phyloP scores from a whole-genome alignment of 2,797 vertebrate species.

The Falco biarmicus region DNA sequence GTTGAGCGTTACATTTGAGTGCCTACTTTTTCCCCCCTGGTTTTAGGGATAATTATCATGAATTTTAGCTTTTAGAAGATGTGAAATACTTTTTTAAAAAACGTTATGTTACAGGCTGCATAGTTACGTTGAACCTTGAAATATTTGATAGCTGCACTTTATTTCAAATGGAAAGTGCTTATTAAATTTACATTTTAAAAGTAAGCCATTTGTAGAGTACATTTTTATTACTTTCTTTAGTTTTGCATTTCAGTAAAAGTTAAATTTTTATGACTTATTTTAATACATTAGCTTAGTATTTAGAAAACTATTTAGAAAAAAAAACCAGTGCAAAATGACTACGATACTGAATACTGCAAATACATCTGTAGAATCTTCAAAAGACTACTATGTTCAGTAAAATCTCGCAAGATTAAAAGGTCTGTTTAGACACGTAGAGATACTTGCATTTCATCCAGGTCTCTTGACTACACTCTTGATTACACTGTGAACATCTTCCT shows the following conservation, averaged over 20 bases:
- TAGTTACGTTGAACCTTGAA: neutral
- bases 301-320: neutral
- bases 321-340: neutral
- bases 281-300: neutral
- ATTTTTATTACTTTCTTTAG: neutral
- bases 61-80: neutral
- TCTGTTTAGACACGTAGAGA: neutral
- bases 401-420: neutral
- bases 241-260: constrained; percentile 13
- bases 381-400: neutral
- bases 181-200: neutral
- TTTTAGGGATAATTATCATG: neutral
- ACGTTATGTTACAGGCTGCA: neutral
- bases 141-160: neutral
- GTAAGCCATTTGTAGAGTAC: neutral
- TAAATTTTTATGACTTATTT: neutral
- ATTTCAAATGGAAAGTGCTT: neutral
- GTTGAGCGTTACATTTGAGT: neutral
- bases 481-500: neutral
- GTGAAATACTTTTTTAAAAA: neutral
- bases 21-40: neutral
- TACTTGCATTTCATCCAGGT: neutral
- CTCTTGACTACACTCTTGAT: neutral
- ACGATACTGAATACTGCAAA: neutral
- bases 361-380: neutral